Conservation (phyloP, 2,888 invertebrate species). For the Thymelicus sylvestris region DNA sequence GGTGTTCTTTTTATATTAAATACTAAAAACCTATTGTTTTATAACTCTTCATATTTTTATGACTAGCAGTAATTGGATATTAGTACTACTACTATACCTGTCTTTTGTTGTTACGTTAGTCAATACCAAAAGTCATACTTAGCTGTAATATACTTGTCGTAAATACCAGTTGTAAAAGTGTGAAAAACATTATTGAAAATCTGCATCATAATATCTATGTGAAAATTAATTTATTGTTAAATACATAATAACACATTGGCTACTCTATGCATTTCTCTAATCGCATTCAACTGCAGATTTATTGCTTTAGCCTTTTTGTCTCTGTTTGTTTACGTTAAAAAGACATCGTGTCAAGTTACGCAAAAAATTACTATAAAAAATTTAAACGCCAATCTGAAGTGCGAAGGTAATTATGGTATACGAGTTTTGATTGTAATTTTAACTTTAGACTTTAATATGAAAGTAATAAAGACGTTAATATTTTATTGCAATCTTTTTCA, state of each 20-base stretch:
- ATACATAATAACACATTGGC: background rate
- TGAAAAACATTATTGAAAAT: too few relatives aligned
- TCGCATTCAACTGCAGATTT: slow-evolving; percentile 65
- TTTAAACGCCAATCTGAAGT: slow-evolving; percentile 42
- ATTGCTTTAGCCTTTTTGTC: slow-evolving; percentile 61
- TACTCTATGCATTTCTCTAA: slow-evolving; percentile 37
- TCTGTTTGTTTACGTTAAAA: slow-evolving; percentile 69
- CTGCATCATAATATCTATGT: too few relatives aligned
- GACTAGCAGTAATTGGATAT: too few relatives aligned
- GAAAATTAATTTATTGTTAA: background rate
- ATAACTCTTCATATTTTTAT: too few relatives aligned
- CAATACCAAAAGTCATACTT: too few relatives aligned
- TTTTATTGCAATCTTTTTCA: background rate
- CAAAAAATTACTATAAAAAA: slow-evolving; percentile 55
- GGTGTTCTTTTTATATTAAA: too few relatives aligned
- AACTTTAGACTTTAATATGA: slow-evolving; percentile 11
- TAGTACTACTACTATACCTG: too few relatives aligned
- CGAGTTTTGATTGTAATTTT: background rate
- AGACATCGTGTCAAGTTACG: slow-evolving; percentile 65
- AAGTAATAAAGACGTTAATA: background rate
- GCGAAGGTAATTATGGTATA: slow-evolving; percentile 38
- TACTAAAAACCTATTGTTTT: too few relatives aligned
- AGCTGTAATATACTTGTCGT: too few relatives aligned
- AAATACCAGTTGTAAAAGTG: too few relatives aligned
- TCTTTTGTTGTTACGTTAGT: too few relatives aligned